A percentile compares a stretch with the other conserved stretches of the same genome.
phyloP scores from a whole-genome alignment of 2,797 vertebrate genomes.

The Clarias fuscus region DNA sequence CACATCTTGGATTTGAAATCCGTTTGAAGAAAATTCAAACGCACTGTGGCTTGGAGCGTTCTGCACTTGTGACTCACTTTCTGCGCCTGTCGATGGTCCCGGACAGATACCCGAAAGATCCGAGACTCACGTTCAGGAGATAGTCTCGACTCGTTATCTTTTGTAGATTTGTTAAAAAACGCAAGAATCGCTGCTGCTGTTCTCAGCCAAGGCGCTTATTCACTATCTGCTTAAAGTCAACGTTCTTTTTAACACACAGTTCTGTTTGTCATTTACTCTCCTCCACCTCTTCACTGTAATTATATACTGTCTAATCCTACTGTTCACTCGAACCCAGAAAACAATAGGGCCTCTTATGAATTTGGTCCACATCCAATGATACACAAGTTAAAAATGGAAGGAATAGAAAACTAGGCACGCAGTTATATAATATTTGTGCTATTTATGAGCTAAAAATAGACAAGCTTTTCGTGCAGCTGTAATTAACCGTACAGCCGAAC shows the following conservation, averaged over 20 bases:
- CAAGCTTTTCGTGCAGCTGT: background rate
- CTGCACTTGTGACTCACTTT: background rate
- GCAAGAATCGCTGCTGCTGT: background rate
- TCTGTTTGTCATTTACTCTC: background rate
- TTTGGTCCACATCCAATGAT: background rate
- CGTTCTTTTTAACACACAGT: background rate
- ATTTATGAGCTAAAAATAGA: background rate
- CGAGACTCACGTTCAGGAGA: too few species aligned
- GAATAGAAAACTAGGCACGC: background rate
- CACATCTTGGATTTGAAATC: conserved; percentile 19
- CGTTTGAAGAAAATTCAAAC: conserved; percentile 2
- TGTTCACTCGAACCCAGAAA: background rate
- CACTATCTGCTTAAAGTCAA: background rate
- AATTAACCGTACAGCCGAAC: background rate
- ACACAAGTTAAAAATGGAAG: background rate
- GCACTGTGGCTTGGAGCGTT: background rate
- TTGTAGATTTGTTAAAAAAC: background rate
- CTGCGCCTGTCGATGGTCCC: background rate
- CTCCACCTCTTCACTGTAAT: background rate
- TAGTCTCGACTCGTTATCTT: too few species aligned
- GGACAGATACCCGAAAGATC: background rate
- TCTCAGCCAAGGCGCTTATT: background rate
- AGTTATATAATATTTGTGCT: background rate
- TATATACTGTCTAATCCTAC: background rate
- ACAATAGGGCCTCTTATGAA: background rate